Percentiles rank a stretch among this genome's conserved stretches.
Conservation (phyloP, 2,797 vertebrate species). For the Sebastes steindachneri region DNA sequence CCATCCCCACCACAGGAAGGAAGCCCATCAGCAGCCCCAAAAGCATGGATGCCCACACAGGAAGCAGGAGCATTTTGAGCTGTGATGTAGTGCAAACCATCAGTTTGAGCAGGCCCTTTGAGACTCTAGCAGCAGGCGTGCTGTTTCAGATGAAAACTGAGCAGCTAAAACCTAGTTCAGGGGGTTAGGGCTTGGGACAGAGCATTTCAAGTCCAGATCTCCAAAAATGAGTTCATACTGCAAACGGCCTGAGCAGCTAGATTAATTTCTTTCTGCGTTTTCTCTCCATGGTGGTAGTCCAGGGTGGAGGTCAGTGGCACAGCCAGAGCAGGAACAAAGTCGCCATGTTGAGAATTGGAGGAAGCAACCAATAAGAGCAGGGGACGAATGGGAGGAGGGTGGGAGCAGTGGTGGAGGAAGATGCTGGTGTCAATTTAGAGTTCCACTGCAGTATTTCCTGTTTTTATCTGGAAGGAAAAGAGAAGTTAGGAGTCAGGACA, state of each 20-base stretch:
- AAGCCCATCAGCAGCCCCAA: conserved; percentile 86
- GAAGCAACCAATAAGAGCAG: conserved; percentile 13
- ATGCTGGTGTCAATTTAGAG: not conserved
- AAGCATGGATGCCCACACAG: conserved; percentile 85
- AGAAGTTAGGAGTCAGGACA: not conserved
- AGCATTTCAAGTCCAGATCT: conserved; percentile 85
- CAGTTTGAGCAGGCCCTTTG: conserved; percentile 53
- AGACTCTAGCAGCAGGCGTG: conserved; percentile 35
- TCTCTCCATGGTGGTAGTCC: conserved; percentile 92
- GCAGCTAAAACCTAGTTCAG: conserved; percentile 29
- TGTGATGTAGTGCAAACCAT: not conserved
- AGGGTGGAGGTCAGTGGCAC: conserved; percentile 83
- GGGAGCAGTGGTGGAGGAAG: not conserved
- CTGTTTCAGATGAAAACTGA: conserved; percentile 21
- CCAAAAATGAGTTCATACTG: conserved; percentile 75
- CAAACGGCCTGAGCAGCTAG: conserved; percentile 77
- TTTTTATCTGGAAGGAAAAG: conserved; percentile 6
- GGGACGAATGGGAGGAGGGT: not conserved
- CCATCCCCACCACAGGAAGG: conserved; percentile 85
- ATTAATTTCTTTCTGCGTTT: conserved; percentile 99
- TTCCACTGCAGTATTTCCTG: not conserved
- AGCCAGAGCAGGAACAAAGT: conserved; percentile 74
- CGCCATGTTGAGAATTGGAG: conserved; percentile 82
- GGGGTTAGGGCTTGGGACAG: conserved; percentile 10
- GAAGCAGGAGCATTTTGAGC: conserved; percentile 81